Evolutionary conservation across 2,113 vertebrate genomes (phyloP), one percentile per base, ranked within the genome.

Genomic region (Pterocles orientalis): DNA sequence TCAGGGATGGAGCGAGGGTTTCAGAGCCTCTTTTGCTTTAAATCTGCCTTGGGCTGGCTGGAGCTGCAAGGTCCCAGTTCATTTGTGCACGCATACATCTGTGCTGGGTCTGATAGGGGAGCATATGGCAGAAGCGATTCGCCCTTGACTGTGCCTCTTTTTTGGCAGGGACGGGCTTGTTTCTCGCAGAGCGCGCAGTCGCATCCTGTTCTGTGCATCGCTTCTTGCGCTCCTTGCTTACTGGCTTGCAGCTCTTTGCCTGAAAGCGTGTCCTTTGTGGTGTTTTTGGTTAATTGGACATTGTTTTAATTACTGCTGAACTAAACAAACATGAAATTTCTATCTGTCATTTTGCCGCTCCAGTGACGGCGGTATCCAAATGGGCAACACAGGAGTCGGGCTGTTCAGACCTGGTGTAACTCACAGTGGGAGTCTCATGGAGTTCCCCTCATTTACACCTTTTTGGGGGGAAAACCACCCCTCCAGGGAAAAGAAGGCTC

Each of bases 241-340:
- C 72, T 93, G 80, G 24, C 82, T 88, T 70, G 77, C 76, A 48
- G 41, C 33, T 81, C 53, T 87, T 86, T 81, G 76, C 60, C 68
- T 93, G 64, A 3, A 5, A 68, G 61, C 4, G 0, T 65, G 62
- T 79, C 82, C 82, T 96, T 91, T 78, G 94, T 92, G 95, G 61
- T 14, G 5, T 68, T 92, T 93, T 93, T 92, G 83, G 64, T 82
- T 97, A 96, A 96, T 82, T 96, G 86, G 72, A 71, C 91, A 9
- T 89, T 79, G 91, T 76, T 96, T 91, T 94, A 91, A 96, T 96
- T 91, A 89, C 48, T 82, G 23, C 61, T 85, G 70, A 70, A 28
- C 80, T 89, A 70, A 94, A 76, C 70, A 89, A 92, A 79, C 73
- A 29, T 36, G 43, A 34, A 43, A 82, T 95, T 87, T 75, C 86